Evolutionary conservation across 1,140 invertebrate species (phyloP).

Genomic region (Procambarus virginalis): DNA sequence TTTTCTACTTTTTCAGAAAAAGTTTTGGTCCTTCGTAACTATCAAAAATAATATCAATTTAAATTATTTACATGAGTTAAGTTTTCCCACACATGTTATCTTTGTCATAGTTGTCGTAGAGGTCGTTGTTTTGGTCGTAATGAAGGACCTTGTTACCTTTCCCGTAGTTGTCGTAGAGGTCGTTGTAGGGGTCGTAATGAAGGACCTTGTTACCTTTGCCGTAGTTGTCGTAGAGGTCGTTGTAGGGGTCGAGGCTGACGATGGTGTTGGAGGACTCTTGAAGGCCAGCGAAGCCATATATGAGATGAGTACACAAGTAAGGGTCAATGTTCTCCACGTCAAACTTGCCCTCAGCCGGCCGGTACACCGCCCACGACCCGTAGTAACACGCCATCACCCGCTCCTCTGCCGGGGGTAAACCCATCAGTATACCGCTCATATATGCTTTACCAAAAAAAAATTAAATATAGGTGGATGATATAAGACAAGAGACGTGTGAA

Average conservation of each 20-base stretch:
- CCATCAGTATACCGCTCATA: too few relatives aligned
- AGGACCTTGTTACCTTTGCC: conserved; percentile 34
- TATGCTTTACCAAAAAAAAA: too few relatives aligned
- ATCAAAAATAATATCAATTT: too few relatives aligned
- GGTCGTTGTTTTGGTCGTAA: too few relatives aligned
- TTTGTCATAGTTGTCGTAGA: too few relatives aligned
- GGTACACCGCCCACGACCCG: conserved; percentile 47
- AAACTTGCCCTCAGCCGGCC: conserved; percentile 32
- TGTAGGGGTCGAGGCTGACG: conserved; percentile 81
- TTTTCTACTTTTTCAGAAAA: too few relatives aligned
- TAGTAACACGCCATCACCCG: conserved; percentile 38
- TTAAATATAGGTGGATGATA: too few relatives aligned
- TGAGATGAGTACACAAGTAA: conserved; percentile 86
- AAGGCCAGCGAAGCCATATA: conserved; percentile 90
- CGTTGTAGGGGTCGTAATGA: conserved; percentile 76
- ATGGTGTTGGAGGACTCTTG: conserved; percentile 81
- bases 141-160: conserved; percentile 32
- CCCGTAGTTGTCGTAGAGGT: conserved; percentile 77
- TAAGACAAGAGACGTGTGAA: too few relatives aligned
- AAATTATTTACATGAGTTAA: too few relatives aligned
- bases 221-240: conserved; percentile 79
- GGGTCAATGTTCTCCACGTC: conserved; percentile 56
- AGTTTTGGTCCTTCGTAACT: too few relatives aligned
- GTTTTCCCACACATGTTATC: too few relatives aligned
- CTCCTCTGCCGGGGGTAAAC: neutral